Conservation (phyloP, 1,140 invertebrate genomes). For the Anadara kagoshimensis region DNA sequence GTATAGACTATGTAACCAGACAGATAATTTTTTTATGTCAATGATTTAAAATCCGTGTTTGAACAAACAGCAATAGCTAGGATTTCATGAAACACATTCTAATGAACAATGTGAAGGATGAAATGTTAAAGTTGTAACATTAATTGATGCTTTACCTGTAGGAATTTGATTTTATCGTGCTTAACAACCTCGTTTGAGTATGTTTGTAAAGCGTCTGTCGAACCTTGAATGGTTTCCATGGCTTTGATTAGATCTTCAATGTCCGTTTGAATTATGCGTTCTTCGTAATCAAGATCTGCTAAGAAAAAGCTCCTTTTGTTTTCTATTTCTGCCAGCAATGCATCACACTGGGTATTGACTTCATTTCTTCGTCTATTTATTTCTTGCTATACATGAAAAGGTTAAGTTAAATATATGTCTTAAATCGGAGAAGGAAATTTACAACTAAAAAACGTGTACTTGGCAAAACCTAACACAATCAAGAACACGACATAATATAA, state of each 20-base stretch:
- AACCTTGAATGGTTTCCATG: slow-evolving; percentile 49
- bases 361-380: slow-evolving; percentile 52
- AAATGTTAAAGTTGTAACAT: neutral
- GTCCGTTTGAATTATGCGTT: slow-evolving; percentile 50
- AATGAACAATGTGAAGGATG: neutral
- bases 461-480: too few relatives aligned
- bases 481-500: too few relatives aligned
- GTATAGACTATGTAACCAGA: too few relatives aligned
- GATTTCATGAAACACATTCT: neutral
- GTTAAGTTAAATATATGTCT: neutral
- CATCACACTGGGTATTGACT: slow-evolving; percentile 65
- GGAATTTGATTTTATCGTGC: slow-evolving; percentile 44
- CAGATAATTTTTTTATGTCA: too few relatives aligned
- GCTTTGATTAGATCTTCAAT: slow-evolving; percentile 54
- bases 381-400: slow-evolving; percentile 40
- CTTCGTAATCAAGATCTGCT: slow-evolving; percentile 66
- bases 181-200: slow-evolving; percentile 56
- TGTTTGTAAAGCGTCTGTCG: slow-evolving; percentile 48
- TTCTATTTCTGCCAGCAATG: slow-evolving; percentile 64
- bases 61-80: neutral
- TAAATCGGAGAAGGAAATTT: too few relatives aligned
- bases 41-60: too few relatives aligned
- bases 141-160: slow-evolving; percentile 37
- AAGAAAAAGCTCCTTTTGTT: slow-evolving; percentile 66
- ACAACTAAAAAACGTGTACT: too few relatives aligned